Base-by-base conservation (phyloP, 1,140 invertebrate species). In the Apis florea region DNA sequence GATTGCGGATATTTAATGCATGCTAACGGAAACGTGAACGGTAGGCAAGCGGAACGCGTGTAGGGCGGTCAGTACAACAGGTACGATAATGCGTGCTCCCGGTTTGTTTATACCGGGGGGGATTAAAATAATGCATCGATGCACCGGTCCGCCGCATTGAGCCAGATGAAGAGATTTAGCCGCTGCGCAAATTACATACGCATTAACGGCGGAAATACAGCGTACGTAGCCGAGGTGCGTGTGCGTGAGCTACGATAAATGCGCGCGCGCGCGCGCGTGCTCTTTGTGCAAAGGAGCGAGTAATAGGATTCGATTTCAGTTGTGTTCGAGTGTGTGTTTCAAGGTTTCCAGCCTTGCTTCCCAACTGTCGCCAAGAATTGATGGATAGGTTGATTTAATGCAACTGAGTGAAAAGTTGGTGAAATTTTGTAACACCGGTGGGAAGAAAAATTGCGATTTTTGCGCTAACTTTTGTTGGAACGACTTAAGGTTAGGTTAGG, bases 121-220 rank as follows among this genome's bases (percentile, higher is more conserved):
- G 88, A 89, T 89, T 89, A 89, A 89, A 89, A 88, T 88, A 86
- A 89, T 85, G 87, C 85, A 87, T 85, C 80, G 78, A 85, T 82
- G 79, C 84, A 75, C 71, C 67, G 68, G 75, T 74, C 69, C 79
- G 82, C 79, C 82, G 84, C 82, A 85, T 79, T 72, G 81, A 82
- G 77, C 82, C 79, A 81, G 71, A 86, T 80, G 85, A 88, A 83
- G 84, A 88, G 87, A 88, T 88, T 88, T 88, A 73, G 72, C 67
- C 78, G 61, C 19, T 61, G 67, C 58, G 81, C 82, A 81, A 88
- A 86, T 88, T 88, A 88, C 84, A 83, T 78, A 66, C 77, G 73
- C 87, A 85, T 88, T 83, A 87, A 76, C 61, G 59, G 26, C 69
- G 76, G 79, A 82, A 78, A 63, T 67, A 75, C 40, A 54, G 10